Base-by-base conservation (phyloP, 2,888 invertebrate species). In the Aphidius colemani region DNA sequence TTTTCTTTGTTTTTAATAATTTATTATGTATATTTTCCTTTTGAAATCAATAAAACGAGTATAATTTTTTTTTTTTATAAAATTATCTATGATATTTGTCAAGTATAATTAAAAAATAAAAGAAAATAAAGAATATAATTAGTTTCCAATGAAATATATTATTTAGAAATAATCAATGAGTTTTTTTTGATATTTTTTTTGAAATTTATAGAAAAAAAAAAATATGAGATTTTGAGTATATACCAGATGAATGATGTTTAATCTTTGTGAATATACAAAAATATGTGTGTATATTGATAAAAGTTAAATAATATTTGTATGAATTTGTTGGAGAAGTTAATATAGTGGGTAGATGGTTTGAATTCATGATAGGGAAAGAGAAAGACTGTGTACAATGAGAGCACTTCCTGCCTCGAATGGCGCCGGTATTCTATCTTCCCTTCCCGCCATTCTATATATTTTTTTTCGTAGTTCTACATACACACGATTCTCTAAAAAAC, bases 341-440 rank as follows among this genome's bases (percentile, higher is more conserved):
- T 58, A 63, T 61, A 60, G 61, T 46, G 55, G 46, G 43, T 53
- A 48, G 56, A 39, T 56, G 64, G 58, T 64, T 59, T 43, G 65
- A 61, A 57, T 67, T 70, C 59, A 51, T 48, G 58, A 56, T 30
- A 61, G 64, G 59, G 58, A 53, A 56, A 61, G 53, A 61, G 45
- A 5, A 39, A 46, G 46, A 46, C 46, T 59, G 66, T 56, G 64
- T 65, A 70, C 68, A 67, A 70, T 70, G 66, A 68, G 66, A 65
- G 68, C 68, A 67, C 69, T 68, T 65, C 64, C 67, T 66, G 70
- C 66, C 60, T 64, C 65, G 66, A 65, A 66, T 64, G 65, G 59
- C 68, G 69, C 59, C 69, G 64, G 53, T 63, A 51, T 65, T 64
- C 59, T 67, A 57, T 57, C 56, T 56, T 58, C 53, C 13, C 41